Base-by-base conservation (phyloP, 2,888 invertebrate genomes). In the Parnassius glacialis region DNA sequence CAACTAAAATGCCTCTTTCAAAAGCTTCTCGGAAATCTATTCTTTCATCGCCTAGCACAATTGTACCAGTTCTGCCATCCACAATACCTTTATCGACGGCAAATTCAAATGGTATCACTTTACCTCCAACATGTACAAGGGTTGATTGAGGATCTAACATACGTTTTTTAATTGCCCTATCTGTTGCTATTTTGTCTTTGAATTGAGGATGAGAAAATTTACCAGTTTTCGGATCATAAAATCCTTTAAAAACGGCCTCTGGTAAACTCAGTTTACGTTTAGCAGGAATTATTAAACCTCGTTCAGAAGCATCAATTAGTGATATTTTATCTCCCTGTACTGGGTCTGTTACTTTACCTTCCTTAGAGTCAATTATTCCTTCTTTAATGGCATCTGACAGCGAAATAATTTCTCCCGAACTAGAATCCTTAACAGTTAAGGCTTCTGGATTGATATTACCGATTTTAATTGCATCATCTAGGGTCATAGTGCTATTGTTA, bases 171-270 rank as follows among this genome's bases (percentile, higher is more conserved):
- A 97, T 95, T 60, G 98, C 97, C 72, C 95, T 94, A 83, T 96
- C 95, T 58, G 96, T 95, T 68, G 95, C 94, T 65, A 97, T 85
- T 79, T 95, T 95, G 81, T 96, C 96, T 72, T 95, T 94, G n/a
- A 95, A 95, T 73, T 94, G 93, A 2, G 96, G 95, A 79, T 96
- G 95, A 47, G 95, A 95, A 76, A 97, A 96, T 75, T 95, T 94
- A 54, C 97, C 97, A 45, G 95, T 95, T 72, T 94, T 93, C 0
- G 96, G 95, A 89, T 98, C 97, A 76, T 97, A 97, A 67, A 96
- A 94, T n/a, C 97, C 97, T 85, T 96, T 95, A 75, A 96, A 96
- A n/a, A 98, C 95, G 2, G 97, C 97, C 87, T 97, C 97, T 0
- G 96, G 96, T 42, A 97, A 90, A 65, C 96, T 96, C 67, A 97